phyloP scores from a whole-genome alignment of 2,113 vertebrate species.

The Butorides virescens region DNA sequence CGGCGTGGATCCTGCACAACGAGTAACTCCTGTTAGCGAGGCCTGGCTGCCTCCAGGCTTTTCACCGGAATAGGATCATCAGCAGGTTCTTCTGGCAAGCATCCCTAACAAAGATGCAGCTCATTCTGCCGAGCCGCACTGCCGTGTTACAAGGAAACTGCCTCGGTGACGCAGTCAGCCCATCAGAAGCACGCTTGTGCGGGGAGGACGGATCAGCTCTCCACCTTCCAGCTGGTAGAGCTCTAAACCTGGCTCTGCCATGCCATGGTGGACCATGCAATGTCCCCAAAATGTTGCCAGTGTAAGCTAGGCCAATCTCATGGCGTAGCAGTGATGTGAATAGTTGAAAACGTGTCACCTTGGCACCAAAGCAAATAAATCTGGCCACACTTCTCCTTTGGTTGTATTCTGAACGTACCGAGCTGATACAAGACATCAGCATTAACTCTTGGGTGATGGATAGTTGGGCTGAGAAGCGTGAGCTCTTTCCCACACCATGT shows the following conservation, averaged over 20 bases:
- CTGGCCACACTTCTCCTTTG: not conserved
- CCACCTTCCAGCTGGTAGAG: not conserved
- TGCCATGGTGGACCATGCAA: not conserved
- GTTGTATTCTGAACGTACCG: not conserved
- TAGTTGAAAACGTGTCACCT: not conserved
- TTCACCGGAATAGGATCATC: not conserved
- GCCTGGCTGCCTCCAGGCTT: not conserved
- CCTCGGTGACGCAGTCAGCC: not conserved
- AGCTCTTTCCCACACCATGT: not conserved
- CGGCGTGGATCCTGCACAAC: not conserved
- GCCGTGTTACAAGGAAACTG: not conserved
- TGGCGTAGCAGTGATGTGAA: rapidly evolving
- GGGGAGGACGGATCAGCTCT: rapidly evolving
- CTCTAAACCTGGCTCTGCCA: not conserved
- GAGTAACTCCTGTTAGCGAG: not conserved
- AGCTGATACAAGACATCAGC: rapidly evolving
- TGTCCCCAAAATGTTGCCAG: rapidly evolving
- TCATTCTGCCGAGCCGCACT: not conserved
- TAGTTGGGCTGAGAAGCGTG: not conserved
- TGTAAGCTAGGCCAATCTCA: not conserved
- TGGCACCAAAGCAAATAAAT: not conserved
- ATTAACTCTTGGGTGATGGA: not conserved
- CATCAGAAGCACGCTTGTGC: rapidly evolving
- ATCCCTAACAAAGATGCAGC: not conserved
- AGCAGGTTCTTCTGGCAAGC: not conserved